These are phyloP conservation scores for Poeciliopsis occidentalis DNA, from an alignment of 2,113 vertebrate species.

Conservation along the genomic window DNA sequence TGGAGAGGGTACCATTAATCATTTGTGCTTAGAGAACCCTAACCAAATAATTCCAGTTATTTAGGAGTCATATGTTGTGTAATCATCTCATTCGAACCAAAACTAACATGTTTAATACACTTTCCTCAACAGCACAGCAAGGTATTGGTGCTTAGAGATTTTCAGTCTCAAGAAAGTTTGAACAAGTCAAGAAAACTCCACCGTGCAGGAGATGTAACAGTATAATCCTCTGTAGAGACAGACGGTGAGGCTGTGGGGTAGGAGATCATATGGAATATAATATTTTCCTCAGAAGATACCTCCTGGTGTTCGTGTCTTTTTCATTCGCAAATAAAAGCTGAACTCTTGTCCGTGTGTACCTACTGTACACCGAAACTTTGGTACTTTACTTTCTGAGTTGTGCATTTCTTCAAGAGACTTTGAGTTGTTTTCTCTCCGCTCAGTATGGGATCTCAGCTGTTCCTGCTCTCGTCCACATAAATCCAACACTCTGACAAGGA, in stretches of 20 bases:
- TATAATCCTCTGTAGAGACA: background rate
- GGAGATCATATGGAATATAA: background rate
- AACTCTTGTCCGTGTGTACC: background rate
- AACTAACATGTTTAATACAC: too few species aligned
- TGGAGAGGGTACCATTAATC: too few species aligned
- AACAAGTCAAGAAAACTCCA: background rate
- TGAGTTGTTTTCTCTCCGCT: background rate
- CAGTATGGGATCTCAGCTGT: background rate
- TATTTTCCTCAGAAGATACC: background rate
- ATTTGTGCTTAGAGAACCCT: too few species aligned
- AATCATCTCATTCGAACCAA: too few species aligned
- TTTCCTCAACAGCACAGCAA: too few species aligned
- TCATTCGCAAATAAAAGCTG: background rate
- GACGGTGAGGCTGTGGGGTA: background rate
- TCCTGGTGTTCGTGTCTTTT: background rate
- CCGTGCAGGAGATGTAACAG: background rate
- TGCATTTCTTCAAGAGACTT: constrained; percentile 1
- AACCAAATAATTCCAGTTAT: too few species aligned
- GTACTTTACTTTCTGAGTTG: background rate
- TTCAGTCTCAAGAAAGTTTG: too few species aligned
- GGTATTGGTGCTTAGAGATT: too few species aligned
- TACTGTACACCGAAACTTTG: background rate
- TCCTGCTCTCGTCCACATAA: constrained; percentile 26
- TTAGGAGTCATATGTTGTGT: too few species aligned
- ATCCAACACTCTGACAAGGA: constrained; percentile 17